Base-by-base conservation (phyloP, 2,888 invertebrate genomes). In the Hecatera dysodea region DNA sequence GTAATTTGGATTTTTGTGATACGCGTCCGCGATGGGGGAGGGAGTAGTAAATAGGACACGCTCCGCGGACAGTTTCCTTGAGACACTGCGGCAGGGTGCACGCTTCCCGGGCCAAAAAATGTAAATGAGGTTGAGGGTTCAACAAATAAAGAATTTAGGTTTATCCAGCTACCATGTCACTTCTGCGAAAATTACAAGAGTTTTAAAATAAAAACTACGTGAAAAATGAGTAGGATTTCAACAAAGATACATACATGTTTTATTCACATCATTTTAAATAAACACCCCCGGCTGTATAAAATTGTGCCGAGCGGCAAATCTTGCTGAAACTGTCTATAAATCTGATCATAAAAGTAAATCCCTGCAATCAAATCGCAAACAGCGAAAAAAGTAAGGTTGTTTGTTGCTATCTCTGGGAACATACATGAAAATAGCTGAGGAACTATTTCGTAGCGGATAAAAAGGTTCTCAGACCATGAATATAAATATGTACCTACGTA, bases 261-360 rank as follows among this genome's bases (percentile, higher is more conserved):
- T 87, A 89, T 89, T 86, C 87, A 80, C 83, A 84, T 83, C 87
- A 81, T 86, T 90, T 87, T 88, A 90, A 90, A 90, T 88, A 90
- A 88, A 89, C 86, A 83, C 81, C 88, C 84, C 81, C 83, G 84
- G 84, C 81, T 85, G 83, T 87, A 90, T 89, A 90, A 91, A 91
- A 91, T 90, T 88, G 86, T 82, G 86, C 88, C 88, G 83, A 90
- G 88, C 89, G 87, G 89, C 91, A 93, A 88, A 94, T 93, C 93
- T 91, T 88, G 89, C 87, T 87, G 89, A 89, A 92, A 92, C 92
- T 92, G 92, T 92, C 93, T 92, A 94, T 95, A 95, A 95, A 95
- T 93, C 93, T 94, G 94, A 92, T 89, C 93, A 93, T 95, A 95
- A 95, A 95, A 95, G 91, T 93, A 95, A 95, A 95, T 94, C 95